Evolutionary conservation across 1,140 invertebrate species (phyloP), one percentile per base, ranked within the genome.

Genomic region (Popillia japonica): DNA sequence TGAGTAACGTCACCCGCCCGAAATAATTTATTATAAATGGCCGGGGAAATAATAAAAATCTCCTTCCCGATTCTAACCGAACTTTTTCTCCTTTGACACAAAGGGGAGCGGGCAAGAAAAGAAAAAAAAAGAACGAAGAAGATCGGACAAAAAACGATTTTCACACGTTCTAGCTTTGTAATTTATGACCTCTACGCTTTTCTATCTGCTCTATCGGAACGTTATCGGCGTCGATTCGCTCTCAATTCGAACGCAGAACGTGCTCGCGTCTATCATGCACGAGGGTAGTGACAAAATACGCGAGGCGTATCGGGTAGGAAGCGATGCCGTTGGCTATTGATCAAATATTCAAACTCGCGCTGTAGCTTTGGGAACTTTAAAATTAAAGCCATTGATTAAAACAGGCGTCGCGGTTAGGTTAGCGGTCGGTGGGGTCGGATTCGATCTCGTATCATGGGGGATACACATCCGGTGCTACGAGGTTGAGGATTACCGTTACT

Each of bases 321-420:
- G 4, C 48, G 10, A 17, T 55, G 6, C 48, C 14, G 14, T 17
- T n/a, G 48, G 48, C 48, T 55, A 55, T 55, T 55, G 48, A 55
- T 55, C 48, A 55, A 55, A 55, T 17, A 55, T 55, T 55, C 48
- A 55, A 55, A 55, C 48, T 55, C 48, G 27, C 17, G 7, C 48
- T 14, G 48, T 55, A 1, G 7, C 48, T 17, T n/a, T 14, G 48
- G 14, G 48, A 55, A 55, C 7, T n/a, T 55, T 55, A 17, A 55
- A 55, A 55, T 55, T 55, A 55, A 55, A 55, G 48, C 48, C 48
- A 55, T 55, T 55, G 48, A 55, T 55, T 55, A 55, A 55, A 55
- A 17, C 48, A 17, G 48, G 14, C 48, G 48, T 17, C 17, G 48
- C 48, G 48, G 48, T 17, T 55, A 17, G 17, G 14, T 34, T 4